Base-by-base conservation (phyloP, 2,888 invertebrate genomes). In the Lasioglossum zephyrum region DNA sequence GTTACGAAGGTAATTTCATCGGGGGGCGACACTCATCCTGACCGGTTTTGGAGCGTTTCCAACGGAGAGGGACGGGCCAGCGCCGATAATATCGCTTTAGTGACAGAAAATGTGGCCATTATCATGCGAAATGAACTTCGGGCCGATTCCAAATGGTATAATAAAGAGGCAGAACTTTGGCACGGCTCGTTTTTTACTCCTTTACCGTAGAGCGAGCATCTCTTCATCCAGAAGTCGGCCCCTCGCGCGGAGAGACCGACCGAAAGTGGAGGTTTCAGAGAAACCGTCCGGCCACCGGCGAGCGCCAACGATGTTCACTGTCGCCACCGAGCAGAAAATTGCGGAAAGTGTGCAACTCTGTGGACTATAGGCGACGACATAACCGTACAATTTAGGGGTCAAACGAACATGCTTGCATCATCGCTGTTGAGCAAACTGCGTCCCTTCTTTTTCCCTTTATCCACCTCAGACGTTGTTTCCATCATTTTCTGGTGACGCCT, bases 31-130 rank as follows among this genome's bases (percentile, higher is more conserved):
- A 91, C 92, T 93, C 92, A 87, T 92, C 92, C 93, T 87, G 89
- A 88, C 89, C 87, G 91, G 90, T 92, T 92, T 92, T 94, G 94
- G 93, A 92, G 73, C 72, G 75, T 86, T 82, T 93, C 93, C 93
- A 94, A 92, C 88, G 89, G 2, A 88, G 11, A 36, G 86, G 85
- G 66, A 16, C 36, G 81, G 76, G 74, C 86, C 81, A 77, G 49
- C 81, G 83, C 92, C 83, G 93, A 93, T 93, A 92, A 93, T 93
- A 93, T 93, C 93, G 91, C 91, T 94, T 91, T 92, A 92, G 91
- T 86, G 91, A 92, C 92, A 90, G 91, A 91, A 93, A 93, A 91
- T 92, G 92, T 78, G 60, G 66, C 91, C 91, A 92, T 93, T 93
- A 93, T 92, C 91, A 89, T 88, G 89, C 89, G 88, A 87, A 91